Conservation (phyloP, 2,113 vertebrate species). For the Callorhinus ursinus region DNA sequence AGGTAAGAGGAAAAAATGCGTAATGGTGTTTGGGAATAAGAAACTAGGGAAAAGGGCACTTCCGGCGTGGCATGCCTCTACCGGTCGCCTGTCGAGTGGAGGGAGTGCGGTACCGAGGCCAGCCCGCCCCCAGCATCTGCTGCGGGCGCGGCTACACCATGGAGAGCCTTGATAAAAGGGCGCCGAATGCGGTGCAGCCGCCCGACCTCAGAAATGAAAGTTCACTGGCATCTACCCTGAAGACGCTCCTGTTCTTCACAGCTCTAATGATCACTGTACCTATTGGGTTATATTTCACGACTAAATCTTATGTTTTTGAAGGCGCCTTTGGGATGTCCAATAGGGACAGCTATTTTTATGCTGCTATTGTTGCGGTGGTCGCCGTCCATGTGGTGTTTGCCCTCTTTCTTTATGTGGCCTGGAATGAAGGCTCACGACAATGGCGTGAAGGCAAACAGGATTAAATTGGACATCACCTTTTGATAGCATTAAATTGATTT, state of each 20-base stretch:
- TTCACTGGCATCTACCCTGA: conserved; percentile 93
- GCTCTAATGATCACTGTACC: conserved; percentile 96
- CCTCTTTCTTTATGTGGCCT: conserved; percentile 96
- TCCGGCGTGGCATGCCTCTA: background rate
- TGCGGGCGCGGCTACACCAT: conserved; percentile 39
- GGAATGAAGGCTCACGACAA: conserved; percentile 94
- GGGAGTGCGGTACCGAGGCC: rapidly evolving
- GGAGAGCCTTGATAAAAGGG: conserved; percentile 76
- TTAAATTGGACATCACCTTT: conserved; percentile 79
- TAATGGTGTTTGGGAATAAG: background rate
- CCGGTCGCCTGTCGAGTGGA: rapidly evolving
- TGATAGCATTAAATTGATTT: conserved; percentile 60
- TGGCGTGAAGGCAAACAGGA: conserved; percentile 96
- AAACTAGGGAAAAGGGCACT: background rate
- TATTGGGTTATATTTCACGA: conserved; percentile 95
- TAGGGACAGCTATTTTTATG: conserved; percentile 97
- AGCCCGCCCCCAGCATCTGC: rapidly evolving
- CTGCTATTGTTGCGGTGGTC: conserved; percentile 95
- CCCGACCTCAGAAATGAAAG: conserved; percentile 90
- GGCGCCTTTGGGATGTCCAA: conserved; percentile 94
- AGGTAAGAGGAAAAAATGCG: background rate
- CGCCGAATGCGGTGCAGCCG: conserved; percentile 62
- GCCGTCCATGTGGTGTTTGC: conserved; percentile 95
- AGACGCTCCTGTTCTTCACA: conserved; percentile 97
- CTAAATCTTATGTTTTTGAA: conserved; percentile 96